Evolutionary conservation across 2,113 vertebrate genomes (phyloP), one percentile per base, ranked within the genome.

Genomic region (Dunckerocampus dactyliophorus): DNA sequence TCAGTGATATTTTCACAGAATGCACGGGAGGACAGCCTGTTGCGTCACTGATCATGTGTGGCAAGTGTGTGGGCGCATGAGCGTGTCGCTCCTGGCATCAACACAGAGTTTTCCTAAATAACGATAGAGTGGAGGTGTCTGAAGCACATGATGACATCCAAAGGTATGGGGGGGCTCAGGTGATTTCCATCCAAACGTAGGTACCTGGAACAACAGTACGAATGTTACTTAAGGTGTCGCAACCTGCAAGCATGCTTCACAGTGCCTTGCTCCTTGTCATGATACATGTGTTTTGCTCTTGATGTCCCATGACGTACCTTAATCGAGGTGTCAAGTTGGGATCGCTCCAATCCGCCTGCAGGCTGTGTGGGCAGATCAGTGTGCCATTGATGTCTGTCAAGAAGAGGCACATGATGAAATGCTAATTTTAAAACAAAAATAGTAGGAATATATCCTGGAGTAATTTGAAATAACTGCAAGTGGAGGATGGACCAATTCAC

Each of bases 131-230:
- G 92, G 60, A 98, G 92, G 75, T 94, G 92, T 64, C 95, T 93
- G 91, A 99, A 99, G 64, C 97, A 98, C 92, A 95, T 93, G 90
- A 97, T 95, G 76, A 99, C 91, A 69, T 98, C 95, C 83, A 95
- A 28, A 0, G 97, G 97, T 61, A 99, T 92, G 34, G 96, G 95
- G 0, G 94, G 95, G 51, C 88, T 92, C 80, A 99, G 88, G 31
- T 92, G 91, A 73, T 99, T 98, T 53, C 96, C 97, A 0, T 99
- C 97, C 85, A 99, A 87, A 63, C 97, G 89, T 81, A 99, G 91
- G 84, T 97, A 99, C 62, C 96, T 95, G 48, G 93, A 87, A 20
- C 28, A 63, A 55, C 53, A 83, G 12, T 68, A 8, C 24, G 59
- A 12, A 11, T 8, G 47, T 49, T 15, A 3, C 0, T 54, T 47